Conservation (phyloP, 2,888 invertebrate species). For the Cantharis rustica region DNA sequence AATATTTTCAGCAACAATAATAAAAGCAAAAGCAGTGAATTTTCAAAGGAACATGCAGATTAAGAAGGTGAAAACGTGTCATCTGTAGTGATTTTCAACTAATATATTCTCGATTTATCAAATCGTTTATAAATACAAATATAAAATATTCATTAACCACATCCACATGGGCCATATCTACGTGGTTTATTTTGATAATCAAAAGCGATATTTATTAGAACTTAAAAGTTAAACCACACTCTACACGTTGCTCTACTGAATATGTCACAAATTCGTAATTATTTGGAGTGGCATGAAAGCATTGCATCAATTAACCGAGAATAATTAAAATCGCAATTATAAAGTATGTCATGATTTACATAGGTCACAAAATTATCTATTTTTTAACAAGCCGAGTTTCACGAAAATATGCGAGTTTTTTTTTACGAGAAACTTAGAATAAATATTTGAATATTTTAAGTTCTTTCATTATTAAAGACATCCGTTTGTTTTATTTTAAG, state of each 20-base stretch:
- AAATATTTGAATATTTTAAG: not conserved
- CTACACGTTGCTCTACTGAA: not conserved
- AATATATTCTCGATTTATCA: not conserved
- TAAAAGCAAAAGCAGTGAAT: not conserved
- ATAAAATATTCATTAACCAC: too few relatives aligned
- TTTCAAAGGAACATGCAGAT: not conserved
- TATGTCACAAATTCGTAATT: not conserved
- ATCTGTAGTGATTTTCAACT: not conserved
- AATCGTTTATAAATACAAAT: too few relatives aligned
- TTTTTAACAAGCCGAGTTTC: not conserved
- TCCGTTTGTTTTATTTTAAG: not conserved
- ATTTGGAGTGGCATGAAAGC: not conserved
- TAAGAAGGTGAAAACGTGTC: not conserved
- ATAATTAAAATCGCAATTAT: not conserved
- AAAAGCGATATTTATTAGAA: not conserved
- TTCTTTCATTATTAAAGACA: not conserved
- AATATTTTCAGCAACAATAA: not conserved
- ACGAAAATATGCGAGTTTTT: not conserved
- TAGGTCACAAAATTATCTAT: not conserved
- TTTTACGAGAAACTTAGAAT: not conserved
- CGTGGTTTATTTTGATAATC: not conserved
- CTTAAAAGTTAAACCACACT: not conserved
- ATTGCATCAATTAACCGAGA: not conserved
- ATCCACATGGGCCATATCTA: not conserved
- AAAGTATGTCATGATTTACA: not conserved